A percentile compares a stretch with the other conserved stretches of the same genome.
phyloP scores from a whole-genome alignment of 2,113 vertebrate species.

The Hemiprocne comata region DNA sequence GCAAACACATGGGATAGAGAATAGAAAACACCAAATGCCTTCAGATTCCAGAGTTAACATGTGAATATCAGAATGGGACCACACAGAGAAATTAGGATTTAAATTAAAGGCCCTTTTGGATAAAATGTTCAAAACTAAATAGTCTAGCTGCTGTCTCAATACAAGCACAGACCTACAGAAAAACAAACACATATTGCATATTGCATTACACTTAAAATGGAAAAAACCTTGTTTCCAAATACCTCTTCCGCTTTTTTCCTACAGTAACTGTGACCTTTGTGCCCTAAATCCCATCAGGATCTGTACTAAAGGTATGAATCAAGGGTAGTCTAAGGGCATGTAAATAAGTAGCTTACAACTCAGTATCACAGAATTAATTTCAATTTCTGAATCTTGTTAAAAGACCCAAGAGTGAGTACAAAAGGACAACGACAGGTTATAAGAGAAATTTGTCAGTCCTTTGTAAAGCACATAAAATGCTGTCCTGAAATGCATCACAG shows the following conservation, averaged over 20 bases:
- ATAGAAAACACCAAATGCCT: conserved; percentile 60
- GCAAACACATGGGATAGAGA: conserved; percentile 32
- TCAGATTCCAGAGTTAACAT: conserved; percentile 3
- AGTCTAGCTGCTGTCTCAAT: background rate
- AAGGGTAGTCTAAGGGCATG: background rate
- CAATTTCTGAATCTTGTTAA: background rate
- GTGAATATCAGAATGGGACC: background rate
- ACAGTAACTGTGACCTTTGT: background rate
- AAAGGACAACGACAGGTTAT: background rate
- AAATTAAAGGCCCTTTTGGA: background rate
- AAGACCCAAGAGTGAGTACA: background rate
- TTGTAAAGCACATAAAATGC: conserved; percentile 2
- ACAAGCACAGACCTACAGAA: background rate
- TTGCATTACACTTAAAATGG: background rate
- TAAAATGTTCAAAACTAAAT: background rate
- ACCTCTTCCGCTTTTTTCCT: background rate
- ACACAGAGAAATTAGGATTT: background rate
- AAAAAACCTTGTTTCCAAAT: background rate
- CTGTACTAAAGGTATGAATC: background rate
- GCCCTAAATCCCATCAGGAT: background rate
- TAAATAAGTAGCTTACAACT: background rate
- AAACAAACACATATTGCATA: background rate
- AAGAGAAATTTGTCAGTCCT: conserved; percentile 7
- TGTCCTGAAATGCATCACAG: conserved; percentile 41
- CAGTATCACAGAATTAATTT: background rate